phyloP scores from a whole-genome alignment of 2,888 invertebrate genomes.

The Geotrupes spiniger region DNA sequence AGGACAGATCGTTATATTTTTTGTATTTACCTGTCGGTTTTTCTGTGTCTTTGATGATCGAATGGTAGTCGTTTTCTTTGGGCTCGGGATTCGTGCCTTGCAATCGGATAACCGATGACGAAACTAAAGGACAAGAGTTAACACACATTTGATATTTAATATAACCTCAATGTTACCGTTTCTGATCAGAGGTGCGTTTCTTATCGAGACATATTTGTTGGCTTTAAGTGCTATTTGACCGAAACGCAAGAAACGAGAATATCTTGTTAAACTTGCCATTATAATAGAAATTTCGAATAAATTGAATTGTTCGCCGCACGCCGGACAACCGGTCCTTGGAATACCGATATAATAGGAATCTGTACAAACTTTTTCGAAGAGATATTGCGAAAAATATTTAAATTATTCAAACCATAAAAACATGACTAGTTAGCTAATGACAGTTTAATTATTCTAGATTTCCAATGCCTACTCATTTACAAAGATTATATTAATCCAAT shows the following conservation, averaged over 20 bases:
- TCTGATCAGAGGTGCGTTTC: constrained; percentile 1
- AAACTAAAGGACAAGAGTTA: constrained; percentile 1
- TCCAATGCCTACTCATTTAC: too few species aligned
- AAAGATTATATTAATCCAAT: too few species aligned
- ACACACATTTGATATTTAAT: background rate
- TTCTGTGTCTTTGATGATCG: constrained; percentile 61
- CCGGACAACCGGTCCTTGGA: too few species aligned
- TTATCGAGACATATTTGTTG: constrained; percentile 12
- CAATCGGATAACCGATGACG: constrained; percentile 13
- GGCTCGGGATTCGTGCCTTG: constrained; percentile 33
- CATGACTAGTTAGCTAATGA: too few species aligned
- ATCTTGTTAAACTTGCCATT: constrained; percentile 33
- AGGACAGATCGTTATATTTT: background rate
- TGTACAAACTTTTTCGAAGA: too few species aligned
- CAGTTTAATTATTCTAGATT: too few species aligned
- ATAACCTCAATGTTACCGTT: constrained; percentile 9
- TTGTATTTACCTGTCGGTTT: constrained; percentile 53
- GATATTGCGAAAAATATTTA: too few species aligned
- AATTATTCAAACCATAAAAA: too few species aligned
- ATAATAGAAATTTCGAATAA: constrained; percentile 8
- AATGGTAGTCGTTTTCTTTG: constrained; percentile 54
- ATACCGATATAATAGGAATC: too few species aligned
- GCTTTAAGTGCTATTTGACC: constrained; percentile 18
- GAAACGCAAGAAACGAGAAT: constrained; percentile 25
- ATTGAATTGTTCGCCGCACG: too few species aligned